These are phyloP conservation scores for Sternotherus odoratus DNA, from an alignment of 2,797 vertebrate species.

Conservation along the genomic window DNA sequence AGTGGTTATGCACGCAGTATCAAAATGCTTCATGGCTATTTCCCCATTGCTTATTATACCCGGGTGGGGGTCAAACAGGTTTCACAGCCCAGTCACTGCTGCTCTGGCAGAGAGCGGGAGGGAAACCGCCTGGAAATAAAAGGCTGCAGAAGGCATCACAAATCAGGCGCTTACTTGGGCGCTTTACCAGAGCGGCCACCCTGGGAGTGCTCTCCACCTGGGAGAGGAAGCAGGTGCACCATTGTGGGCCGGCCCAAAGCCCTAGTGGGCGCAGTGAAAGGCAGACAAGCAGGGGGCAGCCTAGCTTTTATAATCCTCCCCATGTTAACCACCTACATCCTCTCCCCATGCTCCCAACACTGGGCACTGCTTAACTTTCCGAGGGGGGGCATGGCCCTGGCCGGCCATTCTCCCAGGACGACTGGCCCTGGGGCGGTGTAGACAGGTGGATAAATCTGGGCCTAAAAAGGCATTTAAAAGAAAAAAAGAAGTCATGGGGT, in stretches of 20 bases:
- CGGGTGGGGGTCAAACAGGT: not conserved
- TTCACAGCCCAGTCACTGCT: not conserved
- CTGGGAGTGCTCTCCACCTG: too few species aligned
- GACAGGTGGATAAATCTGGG: not conserved
- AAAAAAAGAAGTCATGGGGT: not conserved
- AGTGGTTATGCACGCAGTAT: not conserved
- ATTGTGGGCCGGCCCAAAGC: not conserved
- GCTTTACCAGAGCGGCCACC: too few species aligned
- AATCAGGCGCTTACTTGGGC: too few species aligned
- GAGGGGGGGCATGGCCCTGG: not conserved
- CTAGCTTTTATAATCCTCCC: not conserved
- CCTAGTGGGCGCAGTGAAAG: not conserved
- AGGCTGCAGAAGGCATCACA: not conserved
- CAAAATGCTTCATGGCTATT: not conserved
- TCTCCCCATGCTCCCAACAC: not conserved
- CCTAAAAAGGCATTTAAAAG: not conserved
- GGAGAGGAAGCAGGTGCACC: not conserved
- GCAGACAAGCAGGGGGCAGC: not conserved
- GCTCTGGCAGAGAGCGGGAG: not conserved
- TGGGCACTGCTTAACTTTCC: not conserved
- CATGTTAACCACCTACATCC: accelerated
- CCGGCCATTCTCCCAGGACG: not conserved
- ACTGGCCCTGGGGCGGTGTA: not conserved
- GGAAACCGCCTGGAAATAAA: not conserved
- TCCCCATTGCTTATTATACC: not conserved